Evolutionary conservation across 2,888 invertebrate genomes (phyloP), one percentile per base, ranked within the genome.

Genomic region (Leuctra nigra): DNA sequence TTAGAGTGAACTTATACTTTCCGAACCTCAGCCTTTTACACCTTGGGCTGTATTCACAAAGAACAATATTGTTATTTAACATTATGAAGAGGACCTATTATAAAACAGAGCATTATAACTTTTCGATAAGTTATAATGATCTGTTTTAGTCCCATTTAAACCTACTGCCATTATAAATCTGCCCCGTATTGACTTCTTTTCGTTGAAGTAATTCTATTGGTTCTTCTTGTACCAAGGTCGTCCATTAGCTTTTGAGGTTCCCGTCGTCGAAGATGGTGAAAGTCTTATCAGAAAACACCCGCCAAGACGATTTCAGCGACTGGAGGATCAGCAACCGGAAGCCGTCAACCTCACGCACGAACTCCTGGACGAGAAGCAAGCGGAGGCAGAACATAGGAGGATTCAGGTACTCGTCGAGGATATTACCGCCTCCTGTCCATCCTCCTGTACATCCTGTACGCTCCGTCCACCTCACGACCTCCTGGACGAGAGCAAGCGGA

Each of bases 311-410:
- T 72, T 87, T 33, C 84, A 85, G 66, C 73, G 83, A 59, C 69
- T 86, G 39, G 78, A 86, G 64, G 84, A 84, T 60, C 79, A 80
- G 4, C 77, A 80, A 2, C 75, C 75, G 52, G 70, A 76, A 0
- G 78, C 78, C 18, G 75, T 80, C 63, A 77, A 79, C 33, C 70
- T 85, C 14, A 66, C 67, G 1, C 67, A 66, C 39, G 80, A 83
- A 22, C 79, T 82, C 59, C 75, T 87, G 25, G 80, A 83, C 65
- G 85, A 82, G 66, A 87, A 85, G 66, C 72, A 86, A 60, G 84
- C 83, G 18, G 85, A 83, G 58, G 88, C 87, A 0, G 87, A 87
- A 65, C 77, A 78, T 60, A 75, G 88, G 59, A 77, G 87, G 56
- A 77, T 79, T 63, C 78, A 81, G 73, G 72, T 73, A 67, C 29